Conservation (phyloP, 2,797 vertebrate genomes). For the Discoglossus pictus region DNA sequence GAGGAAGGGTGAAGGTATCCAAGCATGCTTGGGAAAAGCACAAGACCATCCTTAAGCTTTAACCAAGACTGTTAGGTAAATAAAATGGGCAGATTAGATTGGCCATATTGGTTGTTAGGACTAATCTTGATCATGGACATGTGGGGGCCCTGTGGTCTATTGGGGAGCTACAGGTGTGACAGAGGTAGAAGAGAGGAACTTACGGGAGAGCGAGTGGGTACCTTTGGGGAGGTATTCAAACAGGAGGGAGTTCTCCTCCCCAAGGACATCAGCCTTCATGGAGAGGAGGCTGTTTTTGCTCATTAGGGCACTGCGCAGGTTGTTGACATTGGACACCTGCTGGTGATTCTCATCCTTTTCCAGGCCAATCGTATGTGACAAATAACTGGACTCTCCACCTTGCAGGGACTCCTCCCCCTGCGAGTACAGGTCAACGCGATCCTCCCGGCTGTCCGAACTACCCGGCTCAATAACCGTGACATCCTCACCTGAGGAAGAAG, state of each 20-base stretch:
- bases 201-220: slow-evolving; percentile 90
- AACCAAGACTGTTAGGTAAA: no score
- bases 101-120: no score
- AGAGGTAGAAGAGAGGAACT: slow-evolving; percentile 66
- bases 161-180: no score
- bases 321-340: slow-evolving; percentile 83
- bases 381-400: slow-evolving; percentile 75
- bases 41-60: no score
- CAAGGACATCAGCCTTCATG: slow-evolving; percentile 89
- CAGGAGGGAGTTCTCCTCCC: slow-evolving; percentile 89
- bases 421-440: slow-evolving; percentile 81
- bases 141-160: no score
- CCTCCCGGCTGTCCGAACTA: slow-evolving; percentile 82
- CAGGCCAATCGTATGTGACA: slow-evolving; percentile 69
- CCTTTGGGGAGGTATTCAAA: slow-evolving; percentile 96
- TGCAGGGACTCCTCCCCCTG: slow-evolving; percentile 82
- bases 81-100: no score
- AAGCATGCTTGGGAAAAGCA: no score
- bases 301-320: slow-evolving; percentile 92
- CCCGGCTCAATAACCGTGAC: slow-evolving; percentile 78
- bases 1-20: no score
- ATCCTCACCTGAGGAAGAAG: slow-evolving; percentile 74
- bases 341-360: slow-evolving; percentile 84
- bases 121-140: no score
- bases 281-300: slow-evolving; percentile 97